phyloP scores from a whole-genome alignment of 2,113 vertebrate species.

The Apteryx mantelli region DNA sequence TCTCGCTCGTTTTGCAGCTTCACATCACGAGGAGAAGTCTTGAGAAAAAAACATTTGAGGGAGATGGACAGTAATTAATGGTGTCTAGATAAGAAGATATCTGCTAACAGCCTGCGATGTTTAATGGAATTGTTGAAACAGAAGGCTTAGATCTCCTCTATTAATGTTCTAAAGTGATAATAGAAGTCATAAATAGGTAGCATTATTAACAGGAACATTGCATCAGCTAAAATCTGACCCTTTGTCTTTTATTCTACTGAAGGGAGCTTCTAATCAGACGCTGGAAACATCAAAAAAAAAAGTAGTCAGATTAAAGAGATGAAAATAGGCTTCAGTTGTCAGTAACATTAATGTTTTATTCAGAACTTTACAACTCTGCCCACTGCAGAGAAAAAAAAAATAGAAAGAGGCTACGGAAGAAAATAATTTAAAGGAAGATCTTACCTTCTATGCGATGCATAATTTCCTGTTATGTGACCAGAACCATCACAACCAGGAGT shows the following conservation, averaged over 20 bases:
- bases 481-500: slow-evolving; percentile 87
- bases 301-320: slow-evolving; percentile 61
- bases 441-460: slow-evolving; percentile 86
- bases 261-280: slow-evolving; percentile 50
- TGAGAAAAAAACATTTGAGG: slow-evolving; percentile 17
- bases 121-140: slow-evolving; percentile 72
- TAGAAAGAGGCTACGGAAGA: background rate
- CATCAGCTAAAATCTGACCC: slow-evolving; percentile 69
- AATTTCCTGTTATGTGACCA: slow-evolving; percentile 87
- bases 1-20: slow-evolving; percentile 54
- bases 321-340: slow-evolving; percentile 52
- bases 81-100: slow-evolving; percentile 67
- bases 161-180: slow-evolving; percentile 71
- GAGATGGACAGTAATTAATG: slow-evolving; percentile 66
- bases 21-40: slow-evolving; percentile 48
- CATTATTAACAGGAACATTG: slow-evolving; percentile 60
- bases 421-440: slow-evolving; percentile 46
- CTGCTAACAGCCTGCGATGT: slow-evolving; percentile 59
- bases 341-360: slow-evolving; percentile 41
- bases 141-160: slow-evolving; percentile 61
- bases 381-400: background rate
- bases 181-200: slow-evolving; percentile 63
- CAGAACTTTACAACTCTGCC: slow-evolving; percentile 39
- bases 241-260: slow-evolving; percentile 63
- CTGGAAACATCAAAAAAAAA: slow-evolving; percentile 45